These are phyloP conservation scores for Sardinella longiceps DNA, from an alignment of 2,797 vertebrate genomes.

Conservation along the genomic window DNA sequence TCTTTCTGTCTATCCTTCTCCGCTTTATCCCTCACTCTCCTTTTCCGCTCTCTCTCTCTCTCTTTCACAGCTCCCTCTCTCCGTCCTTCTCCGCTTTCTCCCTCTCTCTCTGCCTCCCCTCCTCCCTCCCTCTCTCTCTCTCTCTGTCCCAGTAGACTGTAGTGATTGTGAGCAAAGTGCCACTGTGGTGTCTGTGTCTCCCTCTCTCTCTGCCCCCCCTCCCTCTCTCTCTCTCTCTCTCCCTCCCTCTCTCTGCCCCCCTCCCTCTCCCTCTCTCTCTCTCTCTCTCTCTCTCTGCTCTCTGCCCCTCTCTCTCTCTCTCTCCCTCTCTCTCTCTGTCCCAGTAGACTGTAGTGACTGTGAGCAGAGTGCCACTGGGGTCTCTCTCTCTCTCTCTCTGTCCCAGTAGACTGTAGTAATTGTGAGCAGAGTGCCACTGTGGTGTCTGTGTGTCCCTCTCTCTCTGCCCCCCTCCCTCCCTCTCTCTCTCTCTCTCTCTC, in stretches of 20 bases:
- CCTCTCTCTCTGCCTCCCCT: too few species aligned
- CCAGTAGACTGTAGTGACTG: neutral
- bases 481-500: constrained; percentile 35
- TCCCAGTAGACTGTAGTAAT: too few species aligned
- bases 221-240: neutral
- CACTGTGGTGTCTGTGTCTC: constrained; percentile 32
- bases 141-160: neutral
- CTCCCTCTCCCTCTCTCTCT: neutral
- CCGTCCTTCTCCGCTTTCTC: too few species aligned
- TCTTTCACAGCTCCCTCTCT: neutral
- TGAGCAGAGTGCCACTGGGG: neutral
- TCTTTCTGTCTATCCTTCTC: constrained; percentile 34
- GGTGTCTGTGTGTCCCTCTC: too few species aligned
- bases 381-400: too few species aligned
- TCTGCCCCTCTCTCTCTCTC: too few species aligned
- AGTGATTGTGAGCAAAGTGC: constrained; percentile 11
- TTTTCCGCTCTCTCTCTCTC: too few species aligned
- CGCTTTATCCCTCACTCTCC: too few species aligned
- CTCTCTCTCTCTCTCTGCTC: too few species aligned
- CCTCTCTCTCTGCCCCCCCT: neutral
- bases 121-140: neutral
- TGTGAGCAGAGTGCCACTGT: too few species aligned
- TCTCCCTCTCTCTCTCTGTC: neutral
- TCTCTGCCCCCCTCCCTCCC: neutral
- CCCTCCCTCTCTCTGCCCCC: neutral